Evolutionary conservation across 2,797 vertebrate genomes (phyloP), one percentile per base, ranked within the genome.

Genomic region (Dicrostonyx torquatus): DNA sequence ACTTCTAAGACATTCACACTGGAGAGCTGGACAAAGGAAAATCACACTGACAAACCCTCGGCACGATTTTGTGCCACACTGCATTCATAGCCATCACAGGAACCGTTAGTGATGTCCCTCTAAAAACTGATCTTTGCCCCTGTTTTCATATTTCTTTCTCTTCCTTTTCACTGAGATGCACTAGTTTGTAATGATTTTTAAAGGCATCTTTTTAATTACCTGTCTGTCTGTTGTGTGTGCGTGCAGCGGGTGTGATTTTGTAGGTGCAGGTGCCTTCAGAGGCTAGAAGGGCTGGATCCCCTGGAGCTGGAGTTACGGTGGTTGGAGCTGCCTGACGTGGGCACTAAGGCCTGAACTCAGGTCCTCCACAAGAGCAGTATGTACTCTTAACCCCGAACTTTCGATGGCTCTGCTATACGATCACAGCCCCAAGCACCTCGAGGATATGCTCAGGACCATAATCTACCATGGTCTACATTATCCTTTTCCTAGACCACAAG

Each of bases 121-220:
- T 92, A 24, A 85, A 94, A 95, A 91, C 11, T 15, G 43, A 26
- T 68, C 7, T 15, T 29, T 77, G 45, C 85, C 77, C 22, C 29
- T 55, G 37, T 73, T 18, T 87, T 96, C 12, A 45, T 13, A 91
- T 58, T 77, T 89, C 66, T 91, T 84, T 91, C 4, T 79, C 75
- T 48, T 4, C 29, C 37, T 13, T 55, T 22, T 58, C 58, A 37
- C 43, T 68, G 29, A 87, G 60, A 79, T 37, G 14, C 18, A 94
- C 60, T 17, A 55, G 43, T 87, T 90, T 58, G 77, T 9, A 73
- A 73, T 55, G 48, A 50, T 29, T 73, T 55, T 68, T 18, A 24
- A 50, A 31, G 62, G 13, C 12, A 58, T 79, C 53, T 78, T 55
- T 20, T 53, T 53, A 78, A 78, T 53, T 29, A 26, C 10, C 7